Evolutionary conservation across 2,113 vertebrate species (phyloP), one percentile per base, ranked within the genome.

Genomic region (Salvelinus fontinalis): DNA sequence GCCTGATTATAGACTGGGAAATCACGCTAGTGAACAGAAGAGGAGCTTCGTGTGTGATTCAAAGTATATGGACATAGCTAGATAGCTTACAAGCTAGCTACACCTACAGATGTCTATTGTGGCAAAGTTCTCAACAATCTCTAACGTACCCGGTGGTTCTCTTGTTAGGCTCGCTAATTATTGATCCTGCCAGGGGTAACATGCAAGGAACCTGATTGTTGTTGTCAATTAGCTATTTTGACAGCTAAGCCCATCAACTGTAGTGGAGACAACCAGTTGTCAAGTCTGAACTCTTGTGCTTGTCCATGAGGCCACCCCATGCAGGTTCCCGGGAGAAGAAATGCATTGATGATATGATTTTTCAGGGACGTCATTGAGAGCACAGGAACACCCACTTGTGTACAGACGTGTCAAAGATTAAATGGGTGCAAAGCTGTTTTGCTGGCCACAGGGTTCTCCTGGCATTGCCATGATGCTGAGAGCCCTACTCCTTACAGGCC

Each of bases 401-500:
- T 39, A 16, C 16, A 14, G 27, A 83, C 13, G 48, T 48, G 62
- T 77, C 62, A 54, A 20, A 75, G 51, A 65, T 72, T 59, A 27
- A 75, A 73, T 16, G 71, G 71, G 34, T 72, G 70, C 16, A 13
- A 57, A 49, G 62, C 72, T 22, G 67, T 13, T 16, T 59, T 34
- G 27, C 60, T 24, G 71, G 76, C 67, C 64, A 64, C 67, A 12
- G 49, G 29, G 62, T 4, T 31, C 49, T 13, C 44, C 22, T 65
- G 73, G 20, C 9, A 31, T 80, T 64, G 76, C 66, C 69, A 87
- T 73, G 87, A 78, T 89, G 74, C 48, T 90, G 13, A 77, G 64
- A 73, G 79, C 78, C 16, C 71, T 93, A 4, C 68, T 92, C 5
- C 75, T 92, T 49, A 75, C 71, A 74, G 49, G 84, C 62, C 57